phyloP scores from a whole-genome alignment of 1,140 invertebrate genomes.

The Neoseiulus cucumeris region DNA sequence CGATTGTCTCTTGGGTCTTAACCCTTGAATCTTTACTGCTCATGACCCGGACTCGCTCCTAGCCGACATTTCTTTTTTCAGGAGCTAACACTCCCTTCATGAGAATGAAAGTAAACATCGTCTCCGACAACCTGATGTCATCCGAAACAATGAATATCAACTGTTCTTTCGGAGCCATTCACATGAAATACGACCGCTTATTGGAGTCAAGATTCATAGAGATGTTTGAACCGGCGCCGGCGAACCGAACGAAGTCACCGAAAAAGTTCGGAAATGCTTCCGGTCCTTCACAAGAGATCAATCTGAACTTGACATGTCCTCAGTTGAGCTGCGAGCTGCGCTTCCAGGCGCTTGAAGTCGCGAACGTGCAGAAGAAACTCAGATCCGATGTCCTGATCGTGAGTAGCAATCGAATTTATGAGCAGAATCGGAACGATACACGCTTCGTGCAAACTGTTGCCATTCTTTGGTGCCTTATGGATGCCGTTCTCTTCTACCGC shows the following conservation, averaged over 20 bases:
- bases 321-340: not conserved
- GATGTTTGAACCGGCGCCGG: not conserved
- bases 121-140: not conserved
- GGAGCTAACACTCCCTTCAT: not conserved
- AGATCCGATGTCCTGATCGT: not conserved
- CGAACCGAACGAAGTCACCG: not conserved
- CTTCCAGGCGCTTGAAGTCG: slow-evolving; percentile 1
- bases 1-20: no score
- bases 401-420: not conserved
- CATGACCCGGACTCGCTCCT: no score
- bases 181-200: not conserved
- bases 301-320: not conserved
- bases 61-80: no score
- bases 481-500: no score
- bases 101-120: not conserved
- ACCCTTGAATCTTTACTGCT: no score
- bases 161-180: not conserved
- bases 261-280: not conserved
- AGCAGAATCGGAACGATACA: no score
- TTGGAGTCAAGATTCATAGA: not conserved
- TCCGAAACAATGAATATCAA: not conserved
- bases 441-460: no score
- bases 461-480: no score
- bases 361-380: not conserved
- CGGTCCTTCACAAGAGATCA: not conserved